phyloP scores from a whole-genome alignment of 1,140 invertebrate species.

The Drosophila mauritiana region DNA sequence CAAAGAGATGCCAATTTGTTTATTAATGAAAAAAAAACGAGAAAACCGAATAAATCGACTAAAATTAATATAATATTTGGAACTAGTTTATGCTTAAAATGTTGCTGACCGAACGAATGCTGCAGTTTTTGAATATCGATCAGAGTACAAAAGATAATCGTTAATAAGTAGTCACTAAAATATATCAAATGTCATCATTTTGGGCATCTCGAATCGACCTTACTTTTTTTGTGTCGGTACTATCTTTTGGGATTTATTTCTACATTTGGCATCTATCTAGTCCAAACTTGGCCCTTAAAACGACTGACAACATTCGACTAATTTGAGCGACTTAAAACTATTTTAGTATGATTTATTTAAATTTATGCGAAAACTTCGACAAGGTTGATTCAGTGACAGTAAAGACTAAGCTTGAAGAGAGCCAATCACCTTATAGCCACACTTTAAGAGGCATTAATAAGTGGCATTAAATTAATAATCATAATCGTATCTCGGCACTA shows the following conservation, averaged over 20 bases:
- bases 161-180: conserved; percentile 30
- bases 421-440: not conserved
- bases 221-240: not conserved
- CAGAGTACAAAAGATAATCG: conserved; percentile 32
- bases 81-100: conserved; percentile 35
- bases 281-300: not conserved
- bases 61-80: conserved; percentile 24
- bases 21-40: conserved; percentile 12
- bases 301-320: not conserved
- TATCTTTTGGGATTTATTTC: not conserved
- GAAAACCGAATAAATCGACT: conserved; percentile 4
- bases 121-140: conserved; percentile 24
- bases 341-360: conserved; percentile 23
- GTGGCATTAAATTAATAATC: conserved; percentile 34
- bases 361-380: conserved; percentile 3
- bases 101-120: conserved; percentile 24
- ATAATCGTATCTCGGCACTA: conserved; percentile 1
- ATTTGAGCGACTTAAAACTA: not conserved
- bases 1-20: conserved; percentile 31
- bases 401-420: not conserved
- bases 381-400: conserved; percentile 30
- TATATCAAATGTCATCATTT: conserved; percentile 30
- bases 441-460: conserved; percentile 22
- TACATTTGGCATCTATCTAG: not conserved
- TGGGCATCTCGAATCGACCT: conserved; percentile 5